Conservation (phyloP, 2,888 invertebrate genomes). For the Sepioteuthis lessoniana region DNA sequence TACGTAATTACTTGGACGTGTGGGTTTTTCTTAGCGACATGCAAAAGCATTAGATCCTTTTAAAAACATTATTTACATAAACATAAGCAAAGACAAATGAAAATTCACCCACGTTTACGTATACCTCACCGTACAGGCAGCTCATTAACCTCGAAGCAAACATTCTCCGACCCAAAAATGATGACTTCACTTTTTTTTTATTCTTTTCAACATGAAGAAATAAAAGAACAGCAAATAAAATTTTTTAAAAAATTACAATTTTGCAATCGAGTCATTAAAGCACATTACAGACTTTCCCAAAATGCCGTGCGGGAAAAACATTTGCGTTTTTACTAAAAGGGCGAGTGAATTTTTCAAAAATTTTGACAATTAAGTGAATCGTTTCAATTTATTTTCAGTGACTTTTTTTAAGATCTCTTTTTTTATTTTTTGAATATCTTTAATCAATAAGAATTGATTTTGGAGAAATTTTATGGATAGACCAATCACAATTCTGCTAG, state of each 20-base stretch:
- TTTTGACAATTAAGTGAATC: neutral
- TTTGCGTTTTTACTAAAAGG: neutral
- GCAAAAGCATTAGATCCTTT: too few relatives aligned
- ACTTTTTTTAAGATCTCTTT: neutral
- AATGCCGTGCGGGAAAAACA: neutral
- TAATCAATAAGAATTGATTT: constrained; percentile 2
- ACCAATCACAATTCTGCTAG: neutral
- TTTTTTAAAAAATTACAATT: neutral
- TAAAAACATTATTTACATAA: neutral
- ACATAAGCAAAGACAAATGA: neutral
- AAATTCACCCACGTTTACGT: neutral
- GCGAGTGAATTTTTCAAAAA: neutral
- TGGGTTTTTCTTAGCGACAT: too few relatives aligned
- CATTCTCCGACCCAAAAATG: neutral
- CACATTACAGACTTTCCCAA: neutral
- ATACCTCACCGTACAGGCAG: neutral
- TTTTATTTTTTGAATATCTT: neutral
- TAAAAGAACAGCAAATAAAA: neutral
- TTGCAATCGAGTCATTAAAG: neutral
- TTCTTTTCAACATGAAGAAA: neutral
- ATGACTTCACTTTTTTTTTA: too few relatives aligned
- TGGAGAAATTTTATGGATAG: neutral
- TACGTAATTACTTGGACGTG: too few relatives aligned
- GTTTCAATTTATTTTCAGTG: neutral
- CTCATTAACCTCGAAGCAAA: neutral